Percentiles rank a stretch among this genome's conserved stretches.
phyloP scores from a whole-genome alignment of 2,888 invertebrate genomes.

The Cepaea hortensis region DNA sequence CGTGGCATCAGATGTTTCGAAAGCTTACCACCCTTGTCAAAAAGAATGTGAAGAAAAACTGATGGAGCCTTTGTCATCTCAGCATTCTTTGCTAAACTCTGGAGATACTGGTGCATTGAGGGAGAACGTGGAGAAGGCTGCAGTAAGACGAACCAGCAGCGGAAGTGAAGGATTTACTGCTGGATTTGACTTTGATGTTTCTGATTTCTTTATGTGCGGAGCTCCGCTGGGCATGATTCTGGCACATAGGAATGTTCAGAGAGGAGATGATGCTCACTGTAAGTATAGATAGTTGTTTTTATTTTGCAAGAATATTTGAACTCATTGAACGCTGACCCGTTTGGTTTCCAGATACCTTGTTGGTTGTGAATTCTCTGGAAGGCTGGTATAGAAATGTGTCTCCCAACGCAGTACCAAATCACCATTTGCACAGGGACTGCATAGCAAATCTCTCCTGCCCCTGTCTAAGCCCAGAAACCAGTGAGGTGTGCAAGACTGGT shows the following conservation, averaged over 20 bases:
- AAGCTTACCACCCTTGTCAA: not conserved
- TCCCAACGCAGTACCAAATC: no score
- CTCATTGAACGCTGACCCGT: no score
- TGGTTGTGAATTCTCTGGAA: no score
- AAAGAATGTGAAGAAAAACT: conserved; percentile 44
- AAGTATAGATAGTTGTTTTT: not conserved
- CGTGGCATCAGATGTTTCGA: conserved; percentile 49
- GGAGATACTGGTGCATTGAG: conserved; percentile 34
- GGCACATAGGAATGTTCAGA: conserved; percentile 86
- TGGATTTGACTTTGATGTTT: conserved; percentile 91
- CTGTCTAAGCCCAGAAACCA: no score
- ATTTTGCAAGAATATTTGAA: not conserved
- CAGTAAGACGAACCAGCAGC: conserved; percentile 65
- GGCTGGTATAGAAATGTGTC: no score
- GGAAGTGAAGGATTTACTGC: conserved; percentile 62
- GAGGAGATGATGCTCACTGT: conserved; percentile 82
- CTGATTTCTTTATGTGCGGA: conserved; percentile 97
- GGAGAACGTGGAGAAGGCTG: conserved; percentile 40
- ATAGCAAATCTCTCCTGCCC: no score
- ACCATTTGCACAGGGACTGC: no score
- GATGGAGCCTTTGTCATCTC: not conserved
- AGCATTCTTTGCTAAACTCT: conserved; percentile 36
- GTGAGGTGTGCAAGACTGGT: no score
- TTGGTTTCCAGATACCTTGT: no score
- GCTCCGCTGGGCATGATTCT: conserved; percentile 94